Conservation (phyloP, 2,113 vertebrate species). For the Pseudorhombus dupliciocellatus region DNA sequence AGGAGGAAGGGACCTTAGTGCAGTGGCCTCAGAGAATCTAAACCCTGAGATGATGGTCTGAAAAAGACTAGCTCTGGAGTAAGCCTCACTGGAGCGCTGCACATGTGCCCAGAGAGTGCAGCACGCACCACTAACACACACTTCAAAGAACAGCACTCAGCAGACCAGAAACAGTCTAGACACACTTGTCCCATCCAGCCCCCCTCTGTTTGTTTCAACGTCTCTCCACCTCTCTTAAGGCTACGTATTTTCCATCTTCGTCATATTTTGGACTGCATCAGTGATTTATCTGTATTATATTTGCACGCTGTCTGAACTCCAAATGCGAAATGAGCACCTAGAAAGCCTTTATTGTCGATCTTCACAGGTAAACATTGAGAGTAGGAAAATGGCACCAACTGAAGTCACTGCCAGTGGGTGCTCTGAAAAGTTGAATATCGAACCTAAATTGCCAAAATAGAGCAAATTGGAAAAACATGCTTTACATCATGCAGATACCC, state of each 20-base stretch:
- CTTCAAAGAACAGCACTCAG: slow-evolving; percentile 69
- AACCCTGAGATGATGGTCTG: slow-evolving; percentile 62
- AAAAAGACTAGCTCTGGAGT: slow-evolving; percentile 50
- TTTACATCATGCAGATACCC: too few relatives aligned
- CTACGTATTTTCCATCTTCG: slow-evolving; percentile 24
- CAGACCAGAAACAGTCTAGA: slow-evolving; percentile 71
- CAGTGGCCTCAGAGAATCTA: slow-evolving; percentile 41
- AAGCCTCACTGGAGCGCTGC: slow-evolving; percentile 55
- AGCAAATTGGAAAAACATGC: too few relatives aligned
- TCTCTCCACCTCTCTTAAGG: slow-evolving; percentile 26
- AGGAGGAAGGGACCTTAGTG: neutral
- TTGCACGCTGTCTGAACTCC: slow-evolving; percentile 5
- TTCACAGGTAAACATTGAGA: too few relatives aligned
- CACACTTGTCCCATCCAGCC: slow-evolving; percentile 55
- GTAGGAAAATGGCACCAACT: neutral
- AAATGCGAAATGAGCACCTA: too few relatives aligned
- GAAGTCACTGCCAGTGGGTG: neutral
- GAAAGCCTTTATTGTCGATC: too few relatives aligned
- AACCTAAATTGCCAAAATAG: too few relatives aligned
- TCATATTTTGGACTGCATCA: slow-evolving; percentile 27
- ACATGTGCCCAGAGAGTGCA: slow-evolving; percentile 62
- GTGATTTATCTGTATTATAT: slow-evolving; percentile 8
- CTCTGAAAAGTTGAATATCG: neutral
- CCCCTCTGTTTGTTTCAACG: slow-evolving; percentile 38
- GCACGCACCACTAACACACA: slow-evolving; percentile 52